Conservation (phyloP, 2,888 invertebrate genomes). For the Helicoverpa assulta region DNA sequence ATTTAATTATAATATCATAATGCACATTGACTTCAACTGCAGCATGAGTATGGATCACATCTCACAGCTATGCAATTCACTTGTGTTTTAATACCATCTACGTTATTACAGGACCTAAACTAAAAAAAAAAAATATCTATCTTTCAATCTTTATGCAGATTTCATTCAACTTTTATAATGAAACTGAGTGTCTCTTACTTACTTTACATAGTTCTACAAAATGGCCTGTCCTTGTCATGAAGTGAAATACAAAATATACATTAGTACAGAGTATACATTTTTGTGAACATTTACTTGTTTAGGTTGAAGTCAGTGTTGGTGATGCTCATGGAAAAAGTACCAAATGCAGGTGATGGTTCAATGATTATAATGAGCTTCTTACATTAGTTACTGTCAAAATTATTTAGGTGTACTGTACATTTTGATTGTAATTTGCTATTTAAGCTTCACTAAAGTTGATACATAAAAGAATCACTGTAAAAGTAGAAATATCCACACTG, state of each 20-base stretch:
- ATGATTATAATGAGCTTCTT: slow-evolving; percentile 60
- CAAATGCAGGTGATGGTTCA: slow-evolving; percentile 64
- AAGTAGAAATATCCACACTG: slow-evolving; percentile 29
- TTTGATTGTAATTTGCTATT: slow-evolving; percentile 63
- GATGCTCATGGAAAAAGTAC: slow-evolving; percentile 57
- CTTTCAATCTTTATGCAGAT: neutral
- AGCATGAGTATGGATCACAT: slow-evolving; percentile 17
- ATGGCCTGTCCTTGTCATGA: neutral
- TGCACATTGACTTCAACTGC: slow-evolving; percentile 55
- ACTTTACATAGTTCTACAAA: neutral
- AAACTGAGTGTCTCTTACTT: neutral
- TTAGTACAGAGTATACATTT: neutral
- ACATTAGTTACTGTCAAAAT: slow-evolving; percentile 48
- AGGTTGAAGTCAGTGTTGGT: slow-evolving; percentile 64
- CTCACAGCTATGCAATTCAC: neutral
- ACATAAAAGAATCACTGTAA: slow-evolving; percentile 42
- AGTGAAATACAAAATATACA: neutral
- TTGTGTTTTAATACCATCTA: neutral
- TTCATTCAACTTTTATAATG: neutral
- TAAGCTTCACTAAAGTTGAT: slow-evolving; percentile 70
- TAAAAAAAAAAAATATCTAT: neutral
- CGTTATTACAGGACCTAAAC: neutral
- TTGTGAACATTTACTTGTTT: slow-evolving; percentile 6
- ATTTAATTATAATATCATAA: slow-evolving; percentile 34
- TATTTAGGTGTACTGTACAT: slow-evolving; percentile 53